Base-by-base conservation (phyloP, 2,797 vertebrate species). In the Sternotherus odoratus region DNA sequence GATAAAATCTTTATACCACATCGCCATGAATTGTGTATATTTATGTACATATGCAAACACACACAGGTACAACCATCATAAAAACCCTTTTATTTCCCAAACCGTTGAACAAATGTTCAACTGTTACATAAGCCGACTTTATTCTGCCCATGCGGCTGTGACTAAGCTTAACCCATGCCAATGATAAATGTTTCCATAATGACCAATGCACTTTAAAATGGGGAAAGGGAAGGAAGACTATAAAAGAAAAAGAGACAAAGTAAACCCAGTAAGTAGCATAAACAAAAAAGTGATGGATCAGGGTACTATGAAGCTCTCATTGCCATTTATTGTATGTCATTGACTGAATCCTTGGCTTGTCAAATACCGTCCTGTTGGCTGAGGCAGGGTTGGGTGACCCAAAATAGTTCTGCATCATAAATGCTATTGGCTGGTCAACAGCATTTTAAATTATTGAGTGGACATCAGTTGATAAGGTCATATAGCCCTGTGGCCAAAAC, bases 161-260 rank as follows among this genome's bases (percentile, higher is more conserved):
- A 93, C 82, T 93, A 95, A 92, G 39, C 43, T 82, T 90, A 53
- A 89, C 63, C 94, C 81, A 90, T 74, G 57, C 24, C 57, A 90
- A 30, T 85, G 77, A 86, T 53, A 92, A 89, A 72, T 79, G 79
- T 86, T 93, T 87, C 88, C 87, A 88, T 86, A 92, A 93, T 39
- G 87, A 89, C 72, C 49, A 89, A 81, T 10, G 78, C 5, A 80
- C 43, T 89, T 51, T 89, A 74, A 92, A 95, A 77, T 48, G 15
- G 28, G 21, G 83, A 93, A 86, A 85, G 78, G 3, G 77, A 77
- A 84, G 36, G 57, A 50, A 77, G 77, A 23, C 15, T 91, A 56
- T 21, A 77, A 12, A 88, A 69, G 86, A 1, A 63, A 24, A 28
- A 24, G 10, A 21, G 10, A 85, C 43, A 93, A 77, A 6, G 82